Conservation (phyloP, 2,113 vertebrate genomes). For the Ptilorrhoa leucosticta region DNA sequence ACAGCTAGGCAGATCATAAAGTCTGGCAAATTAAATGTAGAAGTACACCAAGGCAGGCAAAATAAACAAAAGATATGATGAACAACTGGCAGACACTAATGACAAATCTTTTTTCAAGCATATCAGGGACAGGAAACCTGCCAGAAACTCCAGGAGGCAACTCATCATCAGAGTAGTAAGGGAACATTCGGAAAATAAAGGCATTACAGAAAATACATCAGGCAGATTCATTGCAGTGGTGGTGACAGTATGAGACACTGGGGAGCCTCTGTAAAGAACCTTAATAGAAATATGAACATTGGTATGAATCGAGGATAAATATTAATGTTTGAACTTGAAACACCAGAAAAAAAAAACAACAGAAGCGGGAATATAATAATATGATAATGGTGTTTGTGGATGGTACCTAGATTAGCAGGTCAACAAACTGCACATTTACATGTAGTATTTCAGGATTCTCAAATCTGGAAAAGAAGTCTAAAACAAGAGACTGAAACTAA, state of each 20-base stretch:
- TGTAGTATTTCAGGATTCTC: not conserved
- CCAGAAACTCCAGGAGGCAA: conserved; percentile 6
- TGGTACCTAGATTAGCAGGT: not conserved
- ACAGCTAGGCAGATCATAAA: not conserved
- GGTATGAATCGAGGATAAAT: not conserved
- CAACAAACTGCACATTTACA: not conserved
- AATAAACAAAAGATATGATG: not conserved
- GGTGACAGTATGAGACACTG: accelerated
- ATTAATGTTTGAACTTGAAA: not conserved
- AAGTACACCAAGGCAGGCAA: not conserved
- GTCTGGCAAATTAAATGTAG: not conserved
- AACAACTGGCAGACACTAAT: not conserved
- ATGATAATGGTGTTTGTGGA: not conserved
- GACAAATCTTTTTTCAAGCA: not conserved
- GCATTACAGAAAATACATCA: not conserved
- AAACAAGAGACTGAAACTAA: not conserved
- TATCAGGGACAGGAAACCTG: not conserved
- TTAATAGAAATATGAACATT: not conserved
- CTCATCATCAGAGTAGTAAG: not conserved
- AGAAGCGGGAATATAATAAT: not conserved
- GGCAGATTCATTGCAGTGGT: not conserved
- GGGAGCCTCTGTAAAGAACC: not conserved
- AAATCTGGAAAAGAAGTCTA: not conserved
- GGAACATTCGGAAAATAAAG: not conserved
- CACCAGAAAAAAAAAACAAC: not conserved